Conservation (phyloP, 1,140 invertebrate genomes). For the Elymnias hypermnestra region DNA sequence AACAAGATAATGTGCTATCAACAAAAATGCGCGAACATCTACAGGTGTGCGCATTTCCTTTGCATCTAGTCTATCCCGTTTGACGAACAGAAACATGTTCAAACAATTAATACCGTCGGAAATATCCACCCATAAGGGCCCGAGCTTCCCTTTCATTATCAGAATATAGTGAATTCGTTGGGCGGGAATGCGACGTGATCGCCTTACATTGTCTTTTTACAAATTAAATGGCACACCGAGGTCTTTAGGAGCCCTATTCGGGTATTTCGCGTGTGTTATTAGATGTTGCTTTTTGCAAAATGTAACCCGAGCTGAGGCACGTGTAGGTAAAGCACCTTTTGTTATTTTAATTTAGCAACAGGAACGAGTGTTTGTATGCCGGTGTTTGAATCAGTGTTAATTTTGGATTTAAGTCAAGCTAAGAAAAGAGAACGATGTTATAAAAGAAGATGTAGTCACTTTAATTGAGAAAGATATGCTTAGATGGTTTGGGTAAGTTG, state of each 20-base stretch:
- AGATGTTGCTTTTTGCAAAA: slow-evolving; percentile 36
- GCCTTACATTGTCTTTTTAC: slow-evolving; percentile 59
- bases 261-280: slow-evolving; percentile 45
- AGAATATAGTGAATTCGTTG: slow-evolving; percentile 63
- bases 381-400: too few species aligned
- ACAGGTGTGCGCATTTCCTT: slow-evolving; percentile 57
- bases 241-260: slow-evolving; percentile 41
- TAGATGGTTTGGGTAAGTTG: too few species aligned
- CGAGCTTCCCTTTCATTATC: slow-evolving; percentile 62
- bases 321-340: slow-evolving; percentile 51
- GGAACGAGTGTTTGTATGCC: neutral
- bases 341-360: slow-evolving; percentile 49
- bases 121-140: slow-evolving; percentile 63
- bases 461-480: too few species aligned
- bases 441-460: too few species aligned
- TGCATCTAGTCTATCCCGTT: slow-evolving; percentile 55
- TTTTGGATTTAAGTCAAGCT: too few species aligned
- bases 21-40: slow-evolving; percentile 50
- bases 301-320: slow-evolving; percentile 60
- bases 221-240: slow-evolving; percentile 55
- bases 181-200: slow-evolving; percentile 51
- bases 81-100: slow-evolving; percentile 39
- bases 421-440: too few species aligned
- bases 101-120: slow-evolving; percentile 62
- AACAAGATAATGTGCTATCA: slow-evolving; percentile 31